Evolutionary conservation across 2,888 invertebrate genomes (phyloP), one percentile per base, ranked within the genome.

Genomic region (Nesidiocoris tenuis): DNA sequence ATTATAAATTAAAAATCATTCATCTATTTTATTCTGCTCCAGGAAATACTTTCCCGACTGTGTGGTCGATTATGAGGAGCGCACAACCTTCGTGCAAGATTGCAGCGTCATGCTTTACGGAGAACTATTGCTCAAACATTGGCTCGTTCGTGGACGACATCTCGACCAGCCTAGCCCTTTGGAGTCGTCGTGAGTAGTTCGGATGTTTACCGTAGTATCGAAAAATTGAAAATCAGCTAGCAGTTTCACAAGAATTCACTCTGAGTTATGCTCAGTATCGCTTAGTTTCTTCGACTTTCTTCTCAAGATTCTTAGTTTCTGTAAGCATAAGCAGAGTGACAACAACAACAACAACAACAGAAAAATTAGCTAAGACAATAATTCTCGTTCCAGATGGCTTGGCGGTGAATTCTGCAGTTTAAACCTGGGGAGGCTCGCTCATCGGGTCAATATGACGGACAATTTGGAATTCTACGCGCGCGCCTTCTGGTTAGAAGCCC

Each of bases 341-440:
- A n/a, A n/a, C n/a, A n/a, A n/a, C n/a, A n/a, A n/a, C n/a, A n/a
- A n/a, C n/a, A n/a, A n/a, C n/a, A n/a, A n/a, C n/a, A n/a, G n/a
- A n/a, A n/a, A n/a, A n/a, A n/a, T n/a, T n/a, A n/a, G n/a, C n/a
- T n/a, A n/a, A n/a, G n/a, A n/a, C n/a, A n/a, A n/a, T n/a, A n/a
- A n/a, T n/a, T n/a, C n/a, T 74, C 17, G 17, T 76, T 77, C 9
- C 68, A 81, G 80, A 63, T 66, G 78, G 65, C 75, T 80, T 24
- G 80, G 79, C 1, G 80, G 80, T 9, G 79, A 81, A 54, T 80
- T 80, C 68, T 77, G 78, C 56, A 78, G 79, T 19, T 74, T 81
- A 12, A 77, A 78, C 66, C 75, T 81, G 2, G 80, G 81, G 9
- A 77, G 78, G 21, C 74, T 81, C 7, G 64, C 77, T 55, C 75